phyloP scores from a whole-genome alignment of 2,797 vertebrate genomes.

The Cyprinella venusta region DNA sequence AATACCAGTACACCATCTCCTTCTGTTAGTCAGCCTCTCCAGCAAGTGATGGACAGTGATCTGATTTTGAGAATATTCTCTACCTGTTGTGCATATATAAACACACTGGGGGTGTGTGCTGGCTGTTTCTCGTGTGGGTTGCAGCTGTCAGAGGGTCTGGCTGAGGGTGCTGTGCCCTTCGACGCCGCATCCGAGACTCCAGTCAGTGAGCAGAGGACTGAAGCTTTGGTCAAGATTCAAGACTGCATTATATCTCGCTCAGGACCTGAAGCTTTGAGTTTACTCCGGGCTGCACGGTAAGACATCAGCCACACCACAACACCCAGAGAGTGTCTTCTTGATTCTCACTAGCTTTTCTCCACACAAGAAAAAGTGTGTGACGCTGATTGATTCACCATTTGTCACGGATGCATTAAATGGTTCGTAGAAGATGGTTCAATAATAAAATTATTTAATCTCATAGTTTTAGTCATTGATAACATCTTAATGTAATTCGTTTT shows the following conservation, averaged over 20 bases:
- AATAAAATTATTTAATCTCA: neutral
- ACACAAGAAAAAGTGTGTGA: neutral
- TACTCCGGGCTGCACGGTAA: constrained; percentile 90
- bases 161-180: constrained; percentile 82
- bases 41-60: neutral
- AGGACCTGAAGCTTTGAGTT: constrained; percentile 80
- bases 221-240: constrained; percentile 88
- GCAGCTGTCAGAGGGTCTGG: constrained; percentile 75
- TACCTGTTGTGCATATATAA: neutral
- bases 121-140: constrained; percentile 29
- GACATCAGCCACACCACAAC: neutral
- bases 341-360: too few relatives aligned
- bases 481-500: too few relatives aligned
- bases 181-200: constrained; percentile 90
- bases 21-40: neutral
- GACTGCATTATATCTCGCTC: constrained; percentile 76
- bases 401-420: neutral
- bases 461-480: too few relatives aligned
- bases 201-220: constrained; percentile 86
- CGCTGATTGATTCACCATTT: neutral
- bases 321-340: neutral
- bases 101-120: neutral
- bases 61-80: neutral
- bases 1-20: neutral
- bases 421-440: neutral